Evolutionary conservation across 2,113 vertebrate species (phyloP).

Genomic region (Centrocercus urophasianus): DNA sequence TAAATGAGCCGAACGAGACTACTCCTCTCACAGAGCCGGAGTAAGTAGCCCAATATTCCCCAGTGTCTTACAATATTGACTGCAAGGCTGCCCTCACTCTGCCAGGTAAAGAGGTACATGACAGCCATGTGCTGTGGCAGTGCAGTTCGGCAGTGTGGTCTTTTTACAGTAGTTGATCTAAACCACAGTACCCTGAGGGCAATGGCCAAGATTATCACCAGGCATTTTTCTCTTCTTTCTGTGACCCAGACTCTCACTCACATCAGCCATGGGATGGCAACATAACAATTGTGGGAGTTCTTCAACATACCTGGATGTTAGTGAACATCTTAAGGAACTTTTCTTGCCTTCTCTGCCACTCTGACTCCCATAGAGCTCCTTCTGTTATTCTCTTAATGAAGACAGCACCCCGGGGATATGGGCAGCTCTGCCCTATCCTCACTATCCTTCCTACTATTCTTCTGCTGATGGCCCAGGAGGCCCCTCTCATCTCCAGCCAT

Average conservation of each 20-base stretch:
- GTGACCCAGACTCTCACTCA: neutral
- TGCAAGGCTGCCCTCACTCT: neutral
- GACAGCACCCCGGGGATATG: rapidly evolving
- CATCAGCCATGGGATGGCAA: neutral
- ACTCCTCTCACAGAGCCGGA: conserved; percentile 90
- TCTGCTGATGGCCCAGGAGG: neutral
- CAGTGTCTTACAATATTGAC: neutral
- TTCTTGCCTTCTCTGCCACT: neutral
- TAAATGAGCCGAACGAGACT: conserved; percentile 92
- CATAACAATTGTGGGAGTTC: rapidly evolving
- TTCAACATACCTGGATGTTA: neutral
- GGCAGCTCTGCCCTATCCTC: neutral
- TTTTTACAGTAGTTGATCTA: neutral
- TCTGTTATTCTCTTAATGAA: neutral
- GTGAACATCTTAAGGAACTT: neutral
- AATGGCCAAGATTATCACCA: neutral
- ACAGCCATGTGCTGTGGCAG: neutral
- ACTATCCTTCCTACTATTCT: no score
- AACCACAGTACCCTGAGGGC: rapidly evolving
- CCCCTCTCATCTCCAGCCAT: neutral
- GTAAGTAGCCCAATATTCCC: conserved; percentile 71
- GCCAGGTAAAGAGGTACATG: neutral
- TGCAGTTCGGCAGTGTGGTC: neutral
- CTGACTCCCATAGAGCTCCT: neutral
- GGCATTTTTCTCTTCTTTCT: neutral